These are phyloP conservation scores for Piaya cayana DNA, from an alignment of 2,113 vertebrate genomes.

Conservation along the genomic window DNA sequence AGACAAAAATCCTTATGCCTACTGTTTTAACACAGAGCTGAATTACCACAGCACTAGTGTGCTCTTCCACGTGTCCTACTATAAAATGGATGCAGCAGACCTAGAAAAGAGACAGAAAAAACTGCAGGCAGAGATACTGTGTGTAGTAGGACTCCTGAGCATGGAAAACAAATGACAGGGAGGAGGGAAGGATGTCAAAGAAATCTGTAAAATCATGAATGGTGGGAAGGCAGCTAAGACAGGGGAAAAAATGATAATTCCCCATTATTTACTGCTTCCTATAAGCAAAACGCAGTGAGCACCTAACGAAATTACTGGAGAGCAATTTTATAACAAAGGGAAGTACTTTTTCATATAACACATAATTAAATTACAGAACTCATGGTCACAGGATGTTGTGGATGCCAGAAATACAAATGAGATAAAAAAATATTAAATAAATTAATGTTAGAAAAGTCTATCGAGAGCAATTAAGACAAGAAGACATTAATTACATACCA, in stretches of 20 bases:
- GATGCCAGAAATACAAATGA: slow-evolving; percentile 44
- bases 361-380: background rate
- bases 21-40: background rate
- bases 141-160: background rate
- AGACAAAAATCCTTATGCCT: background rate
- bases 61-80: accelerated
- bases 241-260: background rate
- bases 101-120: background rate
- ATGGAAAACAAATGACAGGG: background rate
- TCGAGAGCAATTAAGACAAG: background rate
- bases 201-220: background rate
- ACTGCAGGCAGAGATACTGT: background rate
- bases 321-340: slow-evolving; percentile 55
- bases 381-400: slow-evolving; percentile 33
- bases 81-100: background rate
- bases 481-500: background rate
- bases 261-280: slow-evolving; percentile 19
- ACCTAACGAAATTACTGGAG: slow-evolving; percentile 47
- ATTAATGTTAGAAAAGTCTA: background rate
- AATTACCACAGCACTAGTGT: background rate
- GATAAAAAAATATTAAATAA: background rate
- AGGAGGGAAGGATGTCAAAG: background rate
- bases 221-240: background rate
- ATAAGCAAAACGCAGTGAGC: background rate
- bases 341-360: slow-evolving; percentile 29